Evolutionary conservation across 2,113 vertebrate genomes (phyloP).

Genomic region (Tenrec ecaudatus): DNA sequence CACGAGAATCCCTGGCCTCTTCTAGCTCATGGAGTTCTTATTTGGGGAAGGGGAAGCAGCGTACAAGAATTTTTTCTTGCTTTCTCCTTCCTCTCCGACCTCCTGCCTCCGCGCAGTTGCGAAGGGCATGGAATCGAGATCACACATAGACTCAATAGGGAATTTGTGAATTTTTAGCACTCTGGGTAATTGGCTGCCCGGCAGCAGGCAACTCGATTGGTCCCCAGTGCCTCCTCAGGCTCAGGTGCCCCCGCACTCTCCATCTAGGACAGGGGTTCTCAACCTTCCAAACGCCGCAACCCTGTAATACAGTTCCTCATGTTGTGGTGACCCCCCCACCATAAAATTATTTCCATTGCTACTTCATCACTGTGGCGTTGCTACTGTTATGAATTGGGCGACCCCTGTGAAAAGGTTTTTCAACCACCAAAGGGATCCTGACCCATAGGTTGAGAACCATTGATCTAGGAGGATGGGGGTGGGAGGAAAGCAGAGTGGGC

Average conservation of each 20-base stretch:
- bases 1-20: background rate
- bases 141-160: background rate
- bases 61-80: background rate
- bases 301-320: no score
- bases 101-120: background rate
- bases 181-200: background rate
- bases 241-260: background rate
- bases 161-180: background rate
- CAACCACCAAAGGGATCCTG: no score
- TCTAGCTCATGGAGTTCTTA: conserved; percentile 3
- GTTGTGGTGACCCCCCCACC: no score
- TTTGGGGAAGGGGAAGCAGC: conserved; percentile 27
- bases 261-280: background rate
- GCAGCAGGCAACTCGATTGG: background rate
- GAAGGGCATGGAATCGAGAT: background rate
- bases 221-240: background rate
- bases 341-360: no score
- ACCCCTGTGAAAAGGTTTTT: no score
- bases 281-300: no score
- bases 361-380: no score
- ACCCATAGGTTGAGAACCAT: no score
- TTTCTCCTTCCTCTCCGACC: background rate
- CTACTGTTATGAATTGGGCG: no score
- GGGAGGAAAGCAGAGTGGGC: no score
- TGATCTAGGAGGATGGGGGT: no score